Evolutionary conservation across 2,888 invertebrate species (phyloP), one percentile per base, ranked within the genome.

Genomic region (Anarsia innoxiella): DNA sequence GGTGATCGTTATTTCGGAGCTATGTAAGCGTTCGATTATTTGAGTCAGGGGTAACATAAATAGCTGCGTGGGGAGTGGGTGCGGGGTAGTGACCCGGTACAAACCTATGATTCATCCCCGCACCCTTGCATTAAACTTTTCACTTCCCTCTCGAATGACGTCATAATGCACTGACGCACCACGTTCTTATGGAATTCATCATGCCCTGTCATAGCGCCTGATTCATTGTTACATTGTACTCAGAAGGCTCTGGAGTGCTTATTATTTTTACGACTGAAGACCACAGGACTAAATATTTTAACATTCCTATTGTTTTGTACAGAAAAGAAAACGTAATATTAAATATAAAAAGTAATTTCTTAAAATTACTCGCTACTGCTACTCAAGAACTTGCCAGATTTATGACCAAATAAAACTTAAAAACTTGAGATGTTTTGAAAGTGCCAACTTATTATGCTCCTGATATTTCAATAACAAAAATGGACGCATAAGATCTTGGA

Each of bases 21-120:
- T 11, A 12, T 25, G 28, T 36, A 37, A 15, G 37, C 29, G 26
- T 30, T 5, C 2, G n/a, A 40, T 41, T 46, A 52, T 66, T 64
- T 66, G 61, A 56, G n/a, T n/a, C n/a, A n/a, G n/a, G 70, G 67
- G 68, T 46, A 53, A 49, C 66, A 73, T 65, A 71, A 73, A 72
- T 77, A 78, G 69, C 56, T 56, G 42, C 53, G 53, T 57, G 70
- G 71, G 73, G 63, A 58, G 53, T 46, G 16, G 29, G 16, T 23
- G 28, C 34, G 16, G 74, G 77, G 71, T 72, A 70, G 60, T 71
- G 77, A 77, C 75, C 77, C 66, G 66, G 64, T 61, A 65, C 61
- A 64, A 66, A 67, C 68, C 73, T 70, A 77, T 83, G 83, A 84
- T 78, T 84, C 82, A 84, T 78, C 79, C 72, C 67, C 59, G 56